Conservation (phyloP, 2,888 invertebrate species). For the Cetonia aurata region DNA sequence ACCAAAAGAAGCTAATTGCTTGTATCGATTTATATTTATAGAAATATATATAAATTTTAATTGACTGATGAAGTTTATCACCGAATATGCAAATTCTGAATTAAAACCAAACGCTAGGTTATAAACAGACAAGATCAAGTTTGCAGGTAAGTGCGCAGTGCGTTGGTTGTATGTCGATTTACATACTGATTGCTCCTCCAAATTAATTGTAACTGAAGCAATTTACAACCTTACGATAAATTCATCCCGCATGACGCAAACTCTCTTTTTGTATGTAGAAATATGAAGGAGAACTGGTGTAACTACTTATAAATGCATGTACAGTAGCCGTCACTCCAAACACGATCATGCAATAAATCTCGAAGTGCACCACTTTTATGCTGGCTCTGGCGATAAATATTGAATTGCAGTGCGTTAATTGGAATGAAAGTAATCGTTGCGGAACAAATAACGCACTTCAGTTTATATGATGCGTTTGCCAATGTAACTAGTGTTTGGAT, state of each 20-base stretch:
- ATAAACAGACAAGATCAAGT: constrained; percentile 43
- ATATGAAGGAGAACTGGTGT: too few species aligned
- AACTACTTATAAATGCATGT: background rate
- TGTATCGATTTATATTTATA: too few species aligned
- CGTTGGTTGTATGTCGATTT: constrained; percentile 37
- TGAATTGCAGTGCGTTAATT: too few species aligned
- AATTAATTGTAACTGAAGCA: constrained; percentile 44
- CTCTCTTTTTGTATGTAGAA: background rate
- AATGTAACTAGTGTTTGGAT: too few species aligned
- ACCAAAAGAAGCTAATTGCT: too few species aligned
- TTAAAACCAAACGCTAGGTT: constrained; percentile 44
- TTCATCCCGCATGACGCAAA: background rate
- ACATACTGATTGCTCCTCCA: constrained; percentile 47
- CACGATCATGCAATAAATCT: too few species aligned
- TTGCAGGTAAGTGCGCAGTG: constrained; percentile 33
- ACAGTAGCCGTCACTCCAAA: too few species aligned
- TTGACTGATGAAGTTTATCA: background rate
- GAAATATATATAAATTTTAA: background rate
- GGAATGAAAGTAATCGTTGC: too few species aligned
- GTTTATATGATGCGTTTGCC: too few species aligned
- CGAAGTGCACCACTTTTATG: too few species aligned
- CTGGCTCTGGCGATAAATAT: too few species aligned
- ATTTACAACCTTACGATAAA: constrained; percentile 34
- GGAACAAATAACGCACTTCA: too few species aligned
- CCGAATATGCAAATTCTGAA: constrained; percentile 44